Percentiles rank a stretch among this genome's conserved stretches.
phyloP scores from a whole-genome alignment of 2,113 vertebrate genomes.

The Lipophrys pholis region DNA sequence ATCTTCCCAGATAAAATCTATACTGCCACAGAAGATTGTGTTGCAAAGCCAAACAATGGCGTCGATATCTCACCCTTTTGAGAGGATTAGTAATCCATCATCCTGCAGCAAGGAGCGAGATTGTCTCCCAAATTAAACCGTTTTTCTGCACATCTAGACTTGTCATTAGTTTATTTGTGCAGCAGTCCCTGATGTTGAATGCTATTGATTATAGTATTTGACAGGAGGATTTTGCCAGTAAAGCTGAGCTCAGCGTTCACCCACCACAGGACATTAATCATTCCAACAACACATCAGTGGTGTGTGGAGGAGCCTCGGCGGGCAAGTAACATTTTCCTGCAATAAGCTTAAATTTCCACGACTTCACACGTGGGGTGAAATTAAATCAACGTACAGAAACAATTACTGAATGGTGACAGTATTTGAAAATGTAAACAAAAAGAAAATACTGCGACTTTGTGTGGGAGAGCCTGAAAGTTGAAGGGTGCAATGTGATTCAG shows the following conservation, averaged over 20 bases:
- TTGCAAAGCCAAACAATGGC: slow-evolving; percentile 46
- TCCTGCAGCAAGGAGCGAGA: slow-evolving; percentile 1
- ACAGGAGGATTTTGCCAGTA: slow-evolving; percentile 53
- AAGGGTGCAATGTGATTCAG: no score
- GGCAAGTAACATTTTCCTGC: slow-evolving; percentile 26
- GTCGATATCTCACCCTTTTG: slow-evolving; percentile 38
- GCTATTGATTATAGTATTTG: slow-evolving; percentile 70
- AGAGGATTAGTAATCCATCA: slow-evolving; percentile 62
- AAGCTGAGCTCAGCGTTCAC: slow-evolving; percentile 73
- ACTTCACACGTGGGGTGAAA: slow-evolving; percentile 13
- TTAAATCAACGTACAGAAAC: no score
- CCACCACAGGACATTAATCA: slow-evolving; percentile 58
- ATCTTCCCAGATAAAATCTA: slow-evolving; percentile 26
- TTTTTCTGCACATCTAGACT: slow-evolving; percentile 60
- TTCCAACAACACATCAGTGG: slow-evolving; percentile 48
- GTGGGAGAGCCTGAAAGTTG: no score
- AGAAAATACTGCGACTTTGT: no score
- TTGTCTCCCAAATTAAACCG: slow-evolving; percentile 51
- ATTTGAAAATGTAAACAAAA: no score
- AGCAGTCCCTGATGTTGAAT: slow-evolving; percentile 62
- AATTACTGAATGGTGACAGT: no score
- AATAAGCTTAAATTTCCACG: slow-evolving; percentile 17
- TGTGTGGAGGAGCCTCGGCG: slow-evolving; percentile 19
- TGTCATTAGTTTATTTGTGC: slow-evolving; percentile 73
- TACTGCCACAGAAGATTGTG: slow-evolving; percentile 20